Evolutionary conservation across 2,888 invertebrate genomes (phyloP), one percentile per base, ranked within the genome.

Genomic region (Autographa gamma): DNA sequence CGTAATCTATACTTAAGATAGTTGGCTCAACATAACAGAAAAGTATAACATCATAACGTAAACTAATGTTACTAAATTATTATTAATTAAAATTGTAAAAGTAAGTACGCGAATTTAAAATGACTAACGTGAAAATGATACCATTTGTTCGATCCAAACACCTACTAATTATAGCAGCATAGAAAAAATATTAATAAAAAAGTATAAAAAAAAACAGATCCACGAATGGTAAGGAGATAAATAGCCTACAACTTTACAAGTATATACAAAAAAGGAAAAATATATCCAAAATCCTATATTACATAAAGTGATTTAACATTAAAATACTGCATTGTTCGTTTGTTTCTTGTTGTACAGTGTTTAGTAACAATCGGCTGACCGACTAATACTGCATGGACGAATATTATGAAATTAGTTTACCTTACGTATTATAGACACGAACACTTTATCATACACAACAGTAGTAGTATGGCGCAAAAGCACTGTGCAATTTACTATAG

Each of bases 231-330:
- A 88, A 90, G 90, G 83, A 88, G 88, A 83, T 81, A 91, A 81
- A 89, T 91, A 92, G 88, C 88, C 92, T 94, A 95, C 86, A 92
- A 93, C 93, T 95, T 89, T 95, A 95, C 95, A 95, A 89, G 88
- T 94, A 94, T 95, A 89, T 95, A 95, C 94, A 95, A 92, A 93
- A 90, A 88, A 88, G 81, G 73, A 88, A 91, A 93, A 91, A 91
- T 89, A 90, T 91, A 90, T 94, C 92, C 90, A 94, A 94, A 93
- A 89, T 86, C 87, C 83, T 92, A 91, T 88, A 83, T 87, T 91
- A 91, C 86, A 87, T 88, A 90, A 86, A 88, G 80, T 81, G 84
- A 83, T 88, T 88, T 90, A 89, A 88, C 83, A 87, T 88, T 91
- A 91, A 90, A 93, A 94, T 93, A 94, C 93, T 93, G 92, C 90